Conservation (phyloP, 2,888 invertebrate genomes). For the Phlogophora meticulosa region DNA sequence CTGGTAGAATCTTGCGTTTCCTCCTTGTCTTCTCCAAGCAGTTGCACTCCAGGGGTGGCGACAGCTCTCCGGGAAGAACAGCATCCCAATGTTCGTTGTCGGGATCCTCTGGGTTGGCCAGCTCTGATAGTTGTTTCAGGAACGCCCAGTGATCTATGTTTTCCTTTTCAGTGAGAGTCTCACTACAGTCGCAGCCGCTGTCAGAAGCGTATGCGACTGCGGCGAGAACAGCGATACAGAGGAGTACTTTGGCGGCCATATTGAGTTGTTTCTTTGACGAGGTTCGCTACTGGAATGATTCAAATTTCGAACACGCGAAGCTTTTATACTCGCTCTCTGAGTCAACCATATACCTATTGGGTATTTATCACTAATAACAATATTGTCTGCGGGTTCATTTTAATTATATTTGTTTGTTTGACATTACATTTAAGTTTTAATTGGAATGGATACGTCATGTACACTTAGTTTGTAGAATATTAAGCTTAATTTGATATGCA, state of each 20-base stretch:
- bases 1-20: slow-evolving; percentile 62
- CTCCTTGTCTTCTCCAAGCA: slow-evolving; percentile 65
- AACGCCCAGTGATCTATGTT: slow-evolving; percentile 49
- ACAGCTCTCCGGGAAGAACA: slow-evolving; percentile 66
- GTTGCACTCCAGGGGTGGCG: slow-evolving; percentile 63
- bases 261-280: slow-evolving; percentile 46
- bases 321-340: slow-evolving; percentile 55
- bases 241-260: slow-evolving; percentile 66
- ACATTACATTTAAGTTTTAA: slow-evolving; percentile 15
- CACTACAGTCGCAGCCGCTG: slow-evolving; percentile 60
- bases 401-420: slow-evolving; percentile 48
- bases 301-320: background rate
- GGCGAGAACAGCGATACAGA: slow-evolving; percentile 48
- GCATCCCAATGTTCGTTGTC: slow-evolving; percentile 44
- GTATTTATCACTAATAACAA: slow-evolving; percentile 3
- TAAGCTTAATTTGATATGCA: no score
- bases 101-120: background rate
- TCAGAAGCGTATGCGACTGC: slow-evolving; percentile 35
- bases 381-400: slow-evolving; percentile 16
- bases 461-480: background rate
- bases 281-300: slow-evolving; percentile 57
- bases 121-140: slow-evolving; percentile 51
- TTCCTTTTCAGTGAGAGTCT: slow-evolving; percentile 16
- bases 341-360: slow-evolving; percentile 17
- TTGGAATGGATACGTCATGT: slow-evolving; percentile 22